A percentile compares a stretch with the other conserved stretches of the same genome.
Conservation (phyloP, 2,113 vertebrate genomes). For the Nycticebus coucang region DNA sequence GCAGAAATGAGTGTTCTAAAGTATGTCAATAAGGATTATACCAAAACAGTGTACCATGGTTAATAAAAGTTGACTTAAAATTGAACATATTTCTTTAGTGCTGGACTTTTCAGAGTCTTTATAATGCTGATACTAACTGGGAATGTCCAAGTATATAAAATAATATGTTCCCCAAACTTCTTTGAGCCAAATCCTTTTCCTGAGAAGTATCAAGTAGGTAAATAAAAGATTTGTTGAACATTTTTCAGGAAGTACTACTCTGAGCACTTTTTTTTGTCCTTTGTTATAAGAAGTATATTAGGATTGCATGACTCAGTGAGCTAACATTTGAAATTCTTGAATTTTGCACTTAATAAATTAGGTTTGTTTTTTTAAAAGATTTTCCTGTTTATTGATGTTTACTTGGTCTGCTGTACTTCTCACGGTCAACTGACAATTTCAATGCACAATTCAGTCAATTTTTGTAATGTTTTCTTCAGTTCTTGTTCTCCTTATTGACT, state of each 20-base stretch:
- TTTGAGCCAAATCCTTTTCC: conserved; percentile 16
- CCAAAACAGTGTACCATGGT: background rate
- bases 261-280: background rate
- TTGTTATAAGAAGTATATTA: conserved; percentile 19
- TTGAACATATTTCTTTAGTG: background rate
- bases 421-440: no score
- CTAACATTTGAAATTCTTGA: no score
- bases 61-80: conserved; percentile 44
- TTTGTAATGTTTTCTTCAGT: no score
- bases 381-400: no score
- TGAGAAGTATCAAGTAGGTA: background rate
- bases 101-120: conserved; percentile 37
- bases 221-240: background rate
- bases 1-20: background rate
- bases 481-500: no score
- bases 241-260: background rate
- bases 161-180: background rate
- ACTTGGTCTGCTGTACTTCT: no score
- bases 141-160: background rate
- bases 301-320: background rate
- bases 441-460: no score
- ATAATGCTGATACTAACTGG: conserved; percentile 33
- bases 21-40: background rate
- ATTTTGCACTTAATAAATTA: no score
- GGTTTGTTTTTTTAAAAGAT: no score